phyloP scores from a whole-genome alignment of 2,113 vertebrate species.

The Canis aureus region DNA sequence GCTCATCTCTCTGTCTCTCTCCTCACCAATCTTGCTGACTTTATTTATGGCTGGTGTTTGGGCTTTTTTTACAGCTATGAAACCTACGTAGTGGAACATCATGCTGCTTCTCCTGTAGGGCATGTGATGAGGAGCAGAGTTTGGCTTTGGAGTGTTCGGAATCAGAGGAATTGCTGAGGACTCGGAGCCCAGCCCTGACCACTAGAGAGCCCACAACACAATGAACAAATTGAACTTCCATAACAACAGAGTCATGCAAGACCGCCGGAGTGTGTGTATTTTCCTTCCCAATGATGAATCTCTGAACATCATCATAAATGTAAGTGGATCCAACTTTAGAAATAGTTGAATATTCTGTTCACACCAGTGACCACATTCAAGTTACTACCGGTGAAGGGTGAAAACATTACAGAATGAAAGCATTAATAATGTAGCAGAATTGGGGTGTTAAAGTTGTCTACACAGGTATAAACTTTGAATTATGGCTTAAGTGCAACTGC shows the following conservation, averaged over 20 bases:
- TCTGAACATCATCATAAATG: constrained; percentile 97
- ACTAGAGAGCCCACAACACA: constrained; percentile 86
- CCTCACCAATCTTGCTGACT: accelerated
- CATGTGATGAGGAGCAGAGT: constrained; percentile 73
- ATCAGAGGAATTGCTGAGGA: constrained; percentile 70
- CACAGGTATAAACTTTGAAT: neutral
- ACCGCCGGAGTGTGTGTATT: constrained; percentile 98
- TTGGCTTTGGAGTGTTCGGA: constrained; percentile 62
- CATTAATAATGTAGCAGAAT: neutral
- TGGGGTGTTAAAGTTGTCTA: neutral
- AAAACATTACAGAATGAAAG: neutral
- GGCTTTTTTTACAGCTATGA: constrained; percentile 79
- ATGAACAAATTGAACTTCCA: constrained; percentile 99
- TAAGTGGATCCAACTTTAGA: constrained; percentile 85
- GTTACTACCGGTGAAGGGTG: neutral
- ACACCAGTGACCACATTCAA: neutral
- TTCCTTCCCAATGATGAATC: constrained; percentile 98
- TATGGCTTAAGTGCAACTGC: neutral
- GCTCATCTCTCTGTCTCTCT: neutral
- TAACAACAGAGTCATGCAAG: constrained; percentile 99
- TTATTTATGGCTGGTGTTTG: neutral
- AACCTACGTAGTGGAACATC: constrained; percentile 9
- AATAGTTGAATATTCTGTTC: neutral
- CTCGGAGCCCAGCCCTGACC: constrained; percentile 83
- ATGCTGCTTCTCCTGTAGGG: neutral